Base-by-base conservation (phyloP, 2,113 vertebrate species). In the Emberiza fucata region DNA sequence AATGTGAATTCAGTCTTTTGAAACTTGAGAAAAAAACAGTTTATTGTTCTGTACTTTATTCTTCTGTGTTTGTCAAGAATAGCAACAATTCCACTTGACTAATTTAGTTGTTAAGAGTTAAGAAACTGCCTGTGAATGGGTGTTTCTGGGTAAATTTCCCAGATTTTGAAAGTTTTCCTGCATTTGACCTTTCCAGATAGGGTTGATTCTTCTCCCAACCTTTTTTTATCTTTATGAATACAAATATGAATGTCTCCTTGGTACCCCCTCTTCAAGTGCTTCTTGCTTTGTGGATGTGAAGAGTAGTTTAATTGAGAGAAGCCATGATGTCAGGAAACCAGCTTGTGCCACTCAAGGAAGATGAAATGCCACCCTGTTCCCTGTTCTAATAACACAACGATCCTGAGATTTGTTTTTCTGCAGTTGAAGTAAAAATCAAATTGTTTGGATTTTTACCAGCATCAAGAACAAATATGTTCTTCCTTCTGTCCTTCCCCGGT, bases 391-490 rank as follows among this genome's bases (percentile, higher is more conserved):
- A 91, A 89, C 72, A 53, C 20, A 42, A 15, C 0, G 1, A 60
- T 81, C 1, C 11, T 54, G 78, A 85, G 76, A 63, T 48, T 76
- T 91, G 66, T 84, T 95, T 91, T 94, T 89, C 61, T 57, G 64
- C 45, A 79, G 14, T 8, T 50, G 48, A 73, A 93, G 63, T 76
- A 15, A 89, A 95, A 94, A 87, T 81, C 64, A 77, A 76, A 65
- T 61, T 1, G 2, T 89, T 95, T 95, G 92, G 75, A 89, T 84
- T 94, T 93, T 84, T 93, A 92, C 90, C 90, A 94, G 39, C 77
- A 87, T 60, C 78, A 68, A 77, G 96, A 94, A 71, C 86, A 96
- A 95, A 92, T 86, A 92, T 70, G 64, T 81, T 97, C 66, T 97
- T 97, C 91, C 90, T 90, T 97, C 92, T 96, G 95, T 85, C 78